These are phyloP conservation scores for Xiphydria camelus DNA, from an alignment of 2,888 invertebrate genomes.

Conservation along the genomic window DNA sequence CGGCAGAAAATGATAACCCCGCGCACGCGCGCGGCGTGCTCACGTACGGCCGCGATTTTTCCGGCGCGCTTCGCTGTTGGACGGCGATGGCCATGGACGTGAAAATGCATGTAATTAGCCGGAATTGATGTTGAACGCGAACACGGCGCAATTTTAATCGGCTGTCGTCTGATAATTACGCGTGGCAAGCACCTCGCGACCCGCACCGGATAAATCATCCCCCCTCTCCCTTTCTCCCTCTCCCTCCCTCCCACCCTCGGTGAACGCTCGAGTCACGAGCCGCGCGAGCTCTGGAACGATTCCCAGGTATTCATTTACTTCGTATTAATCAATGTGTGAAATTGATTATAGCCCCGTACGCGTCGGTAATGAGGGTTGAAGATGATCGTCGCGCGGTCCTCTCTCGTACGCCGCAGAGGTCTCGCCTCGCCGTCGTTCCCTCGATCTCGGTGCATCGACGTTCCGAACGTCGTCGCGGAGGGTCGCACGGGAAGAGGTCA, in stretches of 20 bases:
- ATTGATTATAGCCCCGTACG: constrained; percentile 44
- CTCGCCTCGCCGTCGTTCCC: too few species aligned
- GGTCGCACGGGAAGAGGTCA: too few species aligned
- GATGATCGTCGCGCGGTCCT: constrained; percentile 13
- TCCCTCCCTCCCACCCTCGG: constrained; percentile 3
- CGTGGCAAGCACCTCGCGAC: constrained; percentile 48
- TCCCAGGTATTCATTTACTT: constrained; percentile 54
- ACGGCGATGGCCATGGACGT: constrained; percentile 35
- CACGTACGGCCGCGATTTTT: constrained; percentile 45
- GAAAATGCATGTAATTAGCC: constrained; percentile 57
- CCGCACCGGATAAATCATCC: constrained; percentile 53
- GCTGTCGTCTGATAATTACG: constrained; percentile 57
- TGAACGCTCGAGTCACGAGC: constrained; percentile 18
- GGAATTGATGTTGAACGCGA: constrained; percentile 52
- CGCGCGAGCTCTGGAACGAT: constrained; percentile 34
- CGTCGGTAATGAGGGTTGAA: constrained; percentile 31
- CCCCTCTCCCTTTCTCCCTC: constrained; percentile 18
- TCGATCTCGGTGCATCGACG: too few species aligned
- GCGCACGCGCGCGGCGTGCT: neutral
- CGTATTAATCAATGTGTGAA: constrained; percentile 54
- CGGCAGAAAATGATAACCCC: constrained; percentile 38
- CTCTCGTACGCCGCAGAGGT: constrained; percentile 14
- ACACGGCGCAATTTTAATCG: constrained; percentile 53
- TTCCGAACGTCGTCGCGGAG: too few species aligned
- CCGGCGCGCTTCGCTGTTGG: constrained; percentile 12